Evolutionary conservation across 2,888 invertebrate genomes (phyloP).

Genomic region (Tenthredo notha): DNA sequence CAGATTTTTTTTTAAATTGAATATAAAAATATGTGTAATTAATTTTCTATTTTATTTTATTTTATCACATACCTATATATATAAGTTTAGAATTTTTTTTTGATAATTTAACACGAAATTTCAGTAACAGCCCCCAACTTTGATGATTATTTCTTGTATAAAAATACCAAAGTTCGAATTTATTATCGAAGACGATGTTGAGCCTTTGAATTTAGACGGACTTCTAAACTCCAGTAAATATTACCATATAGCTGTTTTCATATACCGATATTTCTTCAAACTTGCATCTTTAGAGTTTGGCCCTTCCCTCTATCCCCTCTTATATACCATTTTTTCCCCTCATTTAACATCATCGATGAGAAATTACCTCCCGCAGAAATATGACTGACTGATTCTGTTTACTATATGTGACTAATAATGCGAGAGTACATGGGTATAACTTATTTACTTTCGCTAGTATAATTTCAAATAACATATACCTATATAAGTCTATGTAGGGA

Average conservation of each 20-base stretch:
- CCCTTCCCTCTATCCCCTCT: neutral
- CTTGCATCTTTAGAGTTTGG: conserved; percentile 5
- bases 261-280: conserved; percentile 23
- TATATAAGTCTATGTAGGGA: neutral
- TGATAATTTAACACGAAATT: neutral
- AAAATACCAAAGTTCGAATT: neutral
- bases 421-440: neutral
- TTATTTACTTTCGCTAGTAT: neutral
- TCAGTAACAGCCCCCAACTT: neutral
- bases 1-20: neutral
- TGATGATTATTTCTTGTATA: no score
- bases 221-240: conserved; percentile 1
- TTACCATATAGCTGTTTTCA: neutral
- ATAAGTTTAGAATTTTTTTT: neutral
- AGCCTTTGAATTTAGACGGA: neutral
- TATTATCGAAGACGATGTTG: neutral
- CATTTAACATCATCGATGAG: neutral
- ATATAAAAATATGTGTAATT: neutral
- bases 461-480: neutral
- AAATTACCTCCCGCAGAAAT: neutral
- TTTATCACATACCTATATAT: neutral
- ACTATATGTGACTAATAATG: conserved; percentile 16
- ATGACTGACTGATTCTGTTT: neutral
- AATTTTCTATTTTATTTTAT: neutral
- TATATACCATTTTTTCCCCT: neutral